Base-by-base conservation (phyloP, 2,113 vertebrate species). In the Alligator sinensis region DNA sequence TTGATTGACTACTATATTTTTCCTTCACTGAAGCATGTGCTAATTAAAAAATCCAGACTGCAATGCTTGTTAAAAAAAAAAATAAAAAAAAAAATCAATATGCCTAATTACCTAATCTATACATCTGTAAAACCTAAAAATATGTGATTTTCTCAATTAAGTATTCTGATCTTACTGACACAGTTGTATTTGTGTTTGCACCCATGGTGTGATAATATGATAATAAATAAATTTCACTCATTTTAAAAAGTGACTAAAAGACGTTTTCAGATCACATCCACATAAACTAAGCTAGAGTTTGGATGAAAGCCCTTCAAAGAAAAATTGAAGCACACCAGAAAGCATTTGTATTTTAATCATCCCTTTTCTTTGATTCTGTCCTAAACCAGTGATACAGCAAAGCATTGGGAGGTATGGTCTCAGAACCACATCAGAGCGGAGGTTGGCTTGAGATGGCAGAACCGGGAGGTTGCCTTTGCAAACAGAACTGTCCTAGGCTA, bases 11-110 rank as follows among this genome's bases (percentile, higher is more conserved):
- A 11, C 59, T 64, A 62, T 87, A 77, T 74, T 94, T 94, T 91
- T 70, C 21, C 66, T 84, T 86, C 83, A 93, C 25, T 82, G 61
- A 95, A 91, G 75, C 76, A 95, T 61, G 85, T 92, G 86, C 28
- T 96, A 95, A 96, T 97, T 96, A 94, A 90, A 47, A 96, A 96
- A 92, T 80, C 75, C 80, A 92, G 91, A 90, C 77, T 70, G 75
- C 84, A 90, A 88, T 77, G 66, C 63, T 77, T 91, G n/a, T 88
- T 88, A 64, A 86, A 88, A 95, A 91, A 84, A 62, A 66, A 84
- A 30, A 64, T 84, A 88, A 95, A 91, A 84, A 62, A 66, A 84
- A 30, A 80, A 91, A 84, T 76, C 83, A 93, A 81, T 91, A 76
- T 82, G 64, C 14, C 78, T 89, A 93, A 96, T 97, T 87, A 96